These are phyloP conservation scores for Trichopria drosophilae DNA, from an alignment of 2,888 invertebrate species.

Conservation along the genomic window DNA sequence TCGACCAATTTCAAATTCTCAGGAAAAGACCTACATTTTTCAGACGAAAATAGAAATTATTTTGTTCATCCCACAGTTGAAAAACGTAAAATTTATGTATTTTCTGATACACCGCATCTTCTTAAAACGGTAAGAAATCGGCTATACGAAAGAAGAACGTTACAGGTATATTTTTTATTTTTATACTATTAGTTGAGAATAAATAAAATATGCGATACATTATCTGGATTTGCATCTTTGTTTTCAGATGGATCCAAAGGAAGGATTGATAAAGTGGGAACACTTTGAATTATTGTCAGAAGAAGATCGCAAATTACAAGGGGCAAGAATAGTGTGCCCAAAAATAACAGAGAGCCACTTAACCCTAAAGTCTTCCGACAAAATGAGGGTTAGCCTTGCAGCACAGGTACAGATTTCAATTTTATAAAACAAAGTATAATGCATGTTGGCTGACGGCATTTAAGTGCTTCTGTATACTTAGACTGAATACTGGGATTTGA, in stretches of 20 bases:
- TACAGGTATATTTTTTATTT: too few relatives aligned
- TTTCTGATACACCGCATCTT: constrained; percentile 35
- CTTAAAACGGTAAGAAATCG: constrained; percentile 37
- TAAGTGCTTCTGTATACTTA: too few relatives aligned
- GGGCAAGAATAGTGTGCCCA: constrained; percentile 14
- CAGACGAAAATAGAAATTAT: constrained; percentile 20
- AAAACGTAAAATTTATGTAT: constrained; percentile 29
- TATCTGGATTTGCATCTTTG: too few relatives aligned
- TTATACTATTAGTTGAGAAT: too few relatives aligned
- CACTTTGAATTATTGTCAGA: constrained; percentile 23
- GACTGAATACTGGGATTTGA: too few relatives aligned
- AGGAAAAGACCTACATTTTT: too few relatives aligned
- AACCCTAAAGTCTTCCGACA: constrained; percentile 14
- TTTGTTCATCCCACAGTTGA: constrained; percentile 29
- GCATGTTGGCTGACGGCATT: too few relatives aligned
- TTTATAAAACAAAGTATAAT: too few relatives aligned
- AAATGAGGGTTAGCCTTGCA: constrained; percentile 30
- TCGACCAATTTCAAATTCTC: too few relatives aligned
- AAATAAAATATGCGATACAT: too few relatives aligned
- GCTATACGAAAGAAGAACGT: too few relatives aligned
- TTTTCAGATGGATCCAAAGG: constrained; percentile 13
- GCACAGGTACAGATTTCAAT: too few relatives aligned
- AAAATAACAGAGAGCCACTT: constrained; percentile 25
- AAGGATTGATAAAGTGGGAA: constrained; percentile 20
- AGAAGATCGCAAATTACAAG: constrained; percentile 14